Conservation (phyloP, 2,888 invertebrate genomes). For the Apodemia arnacis region DNA sequence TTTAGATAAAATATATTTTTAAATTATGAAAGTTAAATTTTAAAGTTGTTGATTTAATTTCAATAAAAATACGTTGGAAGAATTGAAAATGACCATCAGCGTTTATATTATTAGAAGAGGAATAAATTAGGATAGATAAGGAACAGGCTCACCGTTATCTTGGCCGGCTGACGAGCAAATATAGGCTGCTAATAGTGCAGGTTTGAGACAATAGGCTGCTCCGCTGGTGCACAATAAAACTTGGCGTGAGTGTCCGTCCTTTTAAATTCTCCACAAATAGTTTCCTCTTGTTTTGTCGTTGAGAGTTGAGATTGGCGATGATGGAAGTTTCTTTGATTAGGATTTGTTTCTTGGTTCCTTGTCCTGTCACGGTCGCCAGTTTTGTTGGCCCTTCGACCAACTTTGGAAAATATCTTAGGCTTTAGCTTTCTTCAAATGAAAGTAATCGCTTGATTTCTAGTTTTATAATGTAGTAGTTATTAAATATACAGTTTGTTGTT, state of each 20-base stretch:
- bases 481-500: too few species aligned
- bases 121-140: background rate
- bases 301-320: too few species aligned
- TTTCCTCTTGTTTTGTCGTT: background rate
- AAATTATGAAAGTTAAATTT: background rate
- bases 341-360: background rate
- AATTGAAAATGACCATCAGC: conserved; percentile 4
- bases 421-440: too few species aligned
- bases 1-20: background rate
- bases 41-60: background rate
- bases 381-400: too few species aligned
- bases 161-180: background rate
- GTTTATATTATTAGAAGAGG: background rate
- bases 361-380: background rate
- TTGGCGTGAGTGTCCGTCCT: background rate
- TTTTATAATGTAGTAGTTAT: too few species aligned
- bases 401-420: too few species aligned
- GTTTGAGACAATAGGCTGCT: background rate
- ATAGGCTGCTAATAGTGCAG: background rate
- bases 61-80: background rate
- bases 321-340: background rate
- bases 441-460: too few species aligned
- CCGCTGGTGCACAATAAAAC: background rate
- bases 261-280: background rate
- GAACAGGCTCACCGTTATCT: background rate